These are phyloP conservation scores for Acanthochromis polyacanthus DNA, from an alignment of 2,113 vertebrate genomes.

Conservation along the genomic window DNA sequence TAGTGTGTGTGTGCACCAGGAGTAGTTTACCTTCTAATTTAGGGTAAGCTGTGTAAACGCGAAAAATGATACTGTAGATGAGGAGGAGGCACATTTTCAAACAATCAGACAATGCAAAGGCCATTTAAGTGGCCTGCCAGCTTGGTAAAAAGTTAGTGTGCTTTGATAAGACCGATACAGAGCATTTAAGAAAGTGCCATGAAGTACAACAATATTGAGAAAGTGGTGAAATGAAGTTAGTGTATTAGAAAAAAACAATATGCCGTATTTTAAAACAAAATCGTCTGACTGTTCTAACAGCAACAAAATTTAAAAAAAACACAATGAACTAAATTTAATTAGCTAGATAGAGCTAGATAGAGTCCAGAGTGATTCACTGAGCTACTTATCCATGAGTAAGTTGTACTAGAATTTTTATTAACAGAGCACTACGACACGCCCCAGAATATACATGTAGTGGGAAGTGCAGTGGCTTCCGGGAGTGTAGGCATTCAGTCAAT, in stretches of 20 bases:
- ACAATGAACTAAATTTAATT: not conserved
- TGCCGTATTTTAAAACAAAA: not conserved
- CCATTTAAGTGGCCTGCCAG: not conserved
- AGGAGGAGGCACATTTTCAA: conserved; percentile 16
- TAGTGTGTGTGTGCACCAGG: conserved; percentile 14
- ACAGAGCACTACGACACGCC: not conserved
- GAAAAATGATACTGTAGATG: conserved; percentile 32
- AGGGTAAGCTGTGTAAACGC: conserved; percentile 26
- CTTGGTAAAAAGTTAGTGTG: not conserved
- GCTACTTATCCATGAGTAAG: not conserved
- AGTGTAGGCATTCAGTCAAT: conserved; percentile 62
- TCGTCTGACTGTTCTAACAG: not conserved
- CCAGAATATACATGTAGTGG: conserved; percentile 3
- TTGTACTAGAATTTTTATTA: conserved; percentile 1
- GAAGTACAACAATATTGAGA: not conserved
- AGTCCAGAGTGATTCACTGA: not conserved
- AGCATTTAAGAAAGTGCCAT: conserved; percentile 6
- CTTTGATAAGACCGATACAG: conserved; percentile 6
- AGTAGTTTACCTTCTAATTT: conserved; percentile 15
- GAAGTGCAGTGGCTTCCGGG: conserved; percentile 47
- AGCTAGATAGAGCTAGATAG: not conserved
- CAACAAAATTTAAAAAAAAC: not conserved
- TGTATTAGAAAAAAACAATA: not conserved
- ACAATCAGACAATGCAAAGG: not conserved
- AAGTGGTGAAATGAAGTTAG: conserved; percentile 2